Evolutionary conservation across 2,888 invertebrate species (phyloP), one percentile per base, ranked within the genome.

Genomic region (Phanerotoma sp.): DNA sequence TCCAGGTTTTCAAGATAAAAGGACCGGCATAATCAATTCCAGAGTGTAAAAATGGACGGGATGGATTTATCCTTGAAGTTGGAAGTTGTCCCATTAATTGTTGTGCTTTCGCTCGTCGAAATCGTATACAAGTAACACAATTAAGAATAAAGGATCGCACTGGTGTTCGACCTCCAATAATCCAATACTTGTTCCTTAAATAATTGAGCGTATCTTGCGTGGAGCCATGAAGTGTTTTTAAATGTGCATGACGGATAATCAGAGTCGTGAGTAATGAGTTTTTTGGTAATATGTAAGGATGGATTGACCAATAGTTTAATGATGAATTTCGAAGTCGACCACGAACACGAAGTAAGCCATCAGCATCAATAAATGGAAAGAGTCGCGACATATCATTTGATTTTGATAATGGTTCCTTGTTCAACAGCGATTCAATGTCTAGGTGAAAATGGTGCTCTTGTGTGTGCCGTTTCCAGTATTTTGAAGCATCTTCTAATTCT

Each of bases 11-110:
- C 4, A 53, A 41, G 20, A 47, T 56, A 51, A 56, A 51, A 46
- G 53, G 53, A 42, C 48, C 22, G 21, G 41, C 41, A 32, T 56
- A 59, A n/a, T 59, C 51, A 5, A 56, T 44, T 18, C 54, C 56
- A 4, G 48, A 32, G 35, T 40, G 47, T 1, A 48, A 25, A 20
- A 59, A 59, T 4, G 56, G 18, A 13, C 48, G n/a, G 10, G 54
- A 11, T 13, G 48, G 54, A 4, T 44, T 40, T 6, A 57, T 45
- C n/a, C 51, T 30, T n/a, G 21, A 3, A 2, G 28, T 16, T 16
- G 69, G 69, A 6, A 69, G 54, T 15, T 65, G 49, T 11, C 64
- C 68, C 67, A 70, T 69, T 2, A 63, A 22, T 44, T 65, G 68
- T 3, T 54, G 42, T 4, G 54, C 60, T 10, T 16, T 22, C 15